Evolutionary conservation across 2,888 invertebrate genomes (phyloP).

Genomic region (Eristalis intricaria): DNA sequence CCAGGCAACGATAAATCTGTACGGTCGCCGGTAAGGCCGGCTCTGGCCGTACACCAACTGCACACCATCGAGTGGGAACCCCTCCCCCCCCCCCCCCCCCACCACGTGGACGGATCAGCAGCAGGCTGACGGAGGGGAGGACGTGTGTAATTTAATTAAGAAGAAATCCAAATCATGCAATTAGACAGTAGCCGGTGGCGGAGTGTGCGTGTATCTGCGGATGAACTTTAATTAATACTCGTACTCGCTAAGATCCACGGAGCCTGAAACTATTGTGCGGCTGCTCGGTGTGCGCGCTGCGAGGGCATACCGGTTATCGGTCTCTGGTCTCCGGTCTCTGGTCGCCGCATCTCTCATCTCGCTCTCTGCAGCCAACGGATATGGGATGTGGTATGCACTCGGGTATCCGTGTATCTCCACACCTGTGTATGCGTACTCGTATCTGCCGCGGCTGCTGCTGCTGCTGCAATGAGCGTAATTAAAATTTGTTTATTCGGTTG

Average conservation of each 20-base stretch:
- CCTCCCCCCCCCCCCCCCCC: not conserved
- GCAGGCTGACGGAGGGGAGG: not conserved
- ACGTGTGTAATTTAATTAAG: conserved; percentile 70
- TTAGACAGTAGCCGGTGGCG: conserved; percentile 66
- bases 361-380: not conserved
- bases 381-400: conserved; percentile 1
- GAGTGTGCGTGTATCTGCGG: conserved; percentile 61
- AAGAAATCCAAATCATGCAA: conserved; percentile 72
- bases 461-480: conserved; percentile 66
- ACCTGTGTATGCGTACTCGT: conserved; percentile 7
- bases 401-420: not conserved
- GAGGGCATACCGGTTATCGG: not conserved
- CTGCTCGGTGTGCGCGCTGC: not conserved
- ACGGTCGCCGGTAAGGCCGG: not conserved
- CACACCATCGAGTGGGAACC: no score
- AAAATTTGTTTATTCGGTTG: conserved; percentile 71
- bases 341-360: not conserved
- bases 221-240: conserved; percentile 71
- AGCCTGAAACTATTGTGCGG: conserved; percentile 1
- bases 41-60: not conserved
- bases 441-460: no score
- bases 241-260: conserved; percentile 59
- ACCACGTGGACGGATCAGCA: not conserved
- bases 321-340: no score
- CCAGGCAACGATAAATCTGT: not conserved